These are phyloP conservation scores for Cricetomys ansorgei DNA, from an alignment of 2,113 vertebrate species.

Conservation along the genomic window DNA sequence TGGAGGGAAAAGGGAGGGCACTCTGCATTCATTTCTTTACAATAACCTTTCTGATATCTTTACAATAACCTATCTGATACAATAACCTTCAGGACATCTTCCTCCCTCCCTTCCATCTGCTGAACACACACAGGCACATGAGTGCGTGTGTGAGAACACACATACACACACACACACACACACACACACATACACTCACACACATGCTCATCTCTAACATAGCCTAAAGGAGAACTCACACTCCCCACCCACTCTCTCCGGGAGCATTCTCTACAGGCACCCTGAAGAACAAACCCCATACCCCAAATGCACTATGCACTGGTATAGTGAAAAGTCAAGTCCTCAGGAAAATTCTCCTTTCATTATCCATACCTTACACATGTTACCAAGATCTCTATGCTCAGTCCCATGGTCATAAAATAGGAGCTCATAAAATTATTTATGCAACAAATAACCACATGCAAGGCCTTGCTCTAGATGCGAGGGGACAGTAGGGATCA, in stretches of 20 bases:
- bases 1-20: not conserved
- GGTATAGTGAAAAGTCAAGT: not conserved
- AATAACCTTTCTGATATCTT: not conserved
- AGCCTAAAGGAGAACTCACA: not conserved
- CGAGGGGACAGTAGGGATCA: not conserved
- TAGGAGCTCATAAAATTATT: not conserved
- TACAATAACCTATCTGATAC: not conserved
- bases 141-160: no score
- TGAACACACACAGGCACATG: not conserved
- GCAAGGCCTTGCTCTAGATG: not conserved
- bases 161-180: not conserved
- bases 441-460: not conserved
- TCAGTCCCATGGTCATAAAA: not conserved
- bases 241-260: rapidly evolving
- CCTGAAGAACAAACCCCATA: not conserved
- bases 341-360: not conserved
- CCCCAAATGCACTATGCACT: rapidly evolving
- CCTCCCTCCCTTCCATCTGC: no score
- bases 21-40: not conserved
- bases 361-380: not conserved
- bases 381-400: not conserved
- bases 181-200: not conserved
- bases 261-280: not conserved
- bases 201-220: not conserved
- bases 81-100: not conserved